phyloP scores from a whole-genome alignment of 1,140 invertebrate genomes.

The Euwallacea fornicatus region DNA sequence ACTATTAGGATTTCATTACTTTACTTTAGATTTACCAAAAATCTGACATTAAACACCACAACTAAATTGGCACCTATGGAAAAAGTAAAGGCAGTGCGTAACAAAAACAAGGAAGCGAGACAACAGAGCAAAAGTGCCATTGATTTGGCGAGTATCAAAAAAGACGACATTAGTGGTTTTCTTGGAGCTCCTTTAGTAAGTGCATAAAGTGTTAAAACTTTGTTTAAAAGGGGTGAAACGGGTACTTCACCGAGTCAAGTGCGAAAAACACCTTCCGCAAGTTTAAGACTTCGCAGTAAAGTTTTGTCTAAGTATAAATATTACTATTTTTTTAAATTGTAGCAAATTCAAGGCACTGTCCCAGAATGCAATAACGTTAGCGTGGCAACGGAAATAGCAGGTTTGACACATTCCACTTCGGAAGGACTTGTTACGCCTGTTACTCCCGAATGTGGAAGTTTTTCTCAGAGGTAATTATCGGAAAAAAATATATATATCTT shows the following conservation, averaged over 20 bases:
- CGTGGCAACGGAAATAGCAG: neutral
- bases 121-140: conserved; percentile 41
- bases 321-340: neutral
- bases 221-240: too few relatives aligned
- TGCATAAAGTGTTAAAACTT: too few relatives aligned
- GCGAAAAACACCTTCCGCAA: too few relatives aligned
- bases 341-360: neutral
- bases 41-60: conserved; percentile 33
- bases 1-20: too few relatives aligned
- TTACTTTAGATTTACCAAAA: conserved; percentile 43
- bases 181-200: conserved; percentile 47
- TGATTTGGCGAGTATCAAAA: conserved; percentile 11
- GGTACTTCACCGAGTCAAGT: too few relatives aligned
- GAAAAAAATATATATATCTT: too few relatives aligned
- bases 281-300: too few relatives aligned
- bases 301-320: too few relatives aligned
- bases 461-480: conserved; percentile 15
- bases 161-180: conserved; percentile 39
- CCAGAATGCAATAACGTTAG: neutral
- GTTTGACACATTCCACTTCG: neutral
- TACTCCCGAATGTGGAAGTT: conserved; percentile 24
- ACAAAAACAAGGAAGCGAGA: conserved; percentile 47
- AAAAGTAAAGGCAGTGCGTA: conserved; percentile 38
- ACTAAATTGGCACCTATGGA: conserved; percentile 36
- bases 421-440: conserved; percentile 25